Conservation (phyloP, 2,888 invertebrate species). For the Leptopterna dolabrata region DNA sequence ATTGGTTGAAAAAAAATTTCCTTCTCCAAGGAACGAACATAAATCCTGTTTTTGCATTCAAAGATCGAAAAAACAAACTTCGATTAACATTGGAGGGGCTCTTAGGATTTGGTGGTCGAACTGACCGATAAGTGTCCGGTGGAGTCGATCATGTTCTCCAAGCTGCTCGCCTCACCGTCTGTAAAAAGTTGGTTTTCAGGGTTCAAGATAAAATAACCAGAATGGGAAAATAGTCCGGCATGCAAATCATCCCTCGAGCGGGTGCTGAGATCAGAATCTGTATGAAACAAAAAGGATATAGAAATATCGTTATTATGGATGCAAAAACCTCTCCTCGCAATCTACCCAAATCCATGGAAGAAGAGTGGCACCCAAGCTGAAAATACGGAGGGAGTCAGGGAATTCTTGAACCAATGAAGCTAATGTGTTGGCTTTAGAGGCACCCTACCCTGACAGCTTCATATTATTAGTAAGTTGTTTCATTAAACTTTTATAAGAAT, state of each 20-base stretch:
- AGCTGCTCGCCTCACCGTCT: slow-evolving; percentile 35
- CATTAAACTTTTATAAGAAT: no score
- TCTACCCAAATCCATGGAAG: no score
- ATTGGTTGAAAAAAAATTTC: no score
- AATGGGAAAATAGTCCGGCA: neutral
- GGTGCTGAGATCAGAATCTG: slow-evolving; percentile 13
- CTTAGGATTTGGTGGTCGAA: neutral
- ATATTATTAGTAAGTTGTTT: no score
- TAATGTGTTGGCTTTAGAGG: no score
- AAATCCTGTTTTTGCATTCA: neutral
- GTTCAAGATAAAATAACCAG: neutral
- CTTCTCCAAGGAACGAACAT: neutral
- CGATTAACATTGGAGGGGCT: neutral
- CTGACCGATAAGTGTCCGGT: slow-evolving; percentile 26
- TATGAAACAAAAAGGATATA: neutral
- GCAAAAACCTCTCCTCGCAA: neutral
- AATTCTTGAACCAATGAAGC: no score
- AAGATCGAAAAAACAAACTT: neutral
- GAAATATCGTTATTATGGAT: neutral
- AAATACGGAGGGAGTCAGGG: no score
- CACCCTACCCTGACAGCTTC: no score
- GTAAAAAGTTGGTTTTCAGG: slow-evolving; percentile 18
- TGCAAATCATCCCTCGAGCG: neutral
- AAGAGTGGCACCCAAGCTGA: no score
- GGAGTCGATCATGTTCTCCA: slow-evolving; percentile 13